Percentiles rank a stretch among this genome's conserved stretches.
Conservation (phyloP, 2,113 vertebrate genomes). For the Fukomys damarensis region DNA sequence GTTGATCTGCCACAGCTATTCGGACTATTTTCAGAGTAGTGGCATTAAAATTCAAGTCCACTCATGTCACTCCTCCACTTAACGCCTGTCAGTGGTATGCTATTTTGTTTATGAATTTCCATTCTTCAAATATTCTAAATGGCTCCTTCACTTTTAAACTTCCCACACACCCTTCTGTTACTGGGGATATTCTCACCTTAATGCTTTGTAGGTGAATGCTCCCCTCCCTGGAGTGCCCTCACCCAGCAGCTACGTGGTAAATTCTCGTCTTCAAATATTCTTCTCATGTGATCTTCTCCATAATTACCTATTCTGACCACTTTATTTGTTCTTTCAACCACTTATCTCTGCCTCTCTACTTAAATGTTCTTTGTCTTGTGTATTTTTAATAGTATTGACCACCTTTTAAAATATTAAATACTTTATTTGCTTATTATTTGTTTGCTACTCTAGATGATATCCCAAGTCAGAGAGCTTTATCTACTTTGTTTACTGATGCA, state of each 20-base stretch:
- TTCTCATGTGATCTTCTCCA: background rate
- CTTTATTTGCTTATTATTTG: background rate
- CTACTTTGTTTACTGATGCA: background rate
- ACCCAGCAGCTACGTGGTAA: background rate
- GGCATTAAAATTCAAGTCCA: background rate
- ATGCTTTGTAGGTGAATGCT: accelerated
- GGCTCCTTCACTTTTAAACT: background rate
- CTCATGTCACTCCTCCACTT: background rate
- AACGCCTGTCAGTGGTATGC: background rate
- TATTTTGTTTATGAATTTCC: background rate
- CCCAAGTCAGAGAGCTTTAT: background rate
- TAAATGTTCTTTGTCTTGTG: background rate
- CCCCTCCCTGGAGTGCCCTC: background rate
- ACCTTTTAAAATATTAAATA: background rate
- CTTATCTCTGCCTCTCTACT: background rate
- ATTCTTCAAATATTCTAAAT: background rate
- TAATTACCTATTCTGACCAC: background rate
- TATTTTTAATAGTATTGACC: background rate
- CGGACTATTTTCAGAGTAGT: background rate
- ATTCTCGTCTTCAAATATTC: background rate
- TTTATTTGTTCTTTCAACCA: background rate
- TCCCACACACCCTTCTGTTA: background rate
- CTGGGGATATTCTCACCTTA: background rate
- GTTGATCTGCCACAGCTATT: accelerated
- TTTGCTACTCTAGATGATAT: background rate